Conservation (phyloP, 2,113 vertebrate genomes). For the Cichladusa arquata region DNA sequence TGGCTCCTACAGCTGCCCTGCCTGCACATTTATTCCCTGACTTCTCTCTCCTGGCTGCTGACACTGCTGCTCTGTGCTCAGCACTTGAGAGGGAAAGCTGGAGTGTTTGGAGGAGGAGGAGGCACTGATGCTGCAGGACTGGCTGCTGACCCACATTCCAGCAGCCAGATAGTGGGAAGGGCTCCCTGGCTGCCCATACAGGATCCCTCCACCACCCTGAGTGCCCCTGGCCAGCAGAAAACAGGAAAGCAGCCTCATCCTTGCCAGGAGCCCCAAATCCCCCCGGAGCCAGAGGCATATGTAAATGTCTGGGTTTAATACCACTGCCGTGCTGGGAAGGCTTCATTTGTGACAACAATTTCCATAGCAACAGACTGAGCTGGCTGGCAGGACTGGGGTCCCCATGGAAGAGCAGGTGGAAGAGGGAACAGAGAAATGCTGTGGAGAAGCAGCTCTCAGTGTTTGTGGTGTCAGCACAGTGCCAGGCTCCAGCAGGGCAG, state of each 20-base stretch:
- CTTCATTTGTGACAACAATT: slow-evolving; percentile 59
- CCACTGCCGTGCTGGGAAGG: slow-evolving; percentile 14
- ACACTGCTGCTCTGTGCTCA: not conserved
- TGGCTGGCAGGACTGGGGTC: not conserved
- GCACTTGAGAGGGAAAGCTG: not conserved
- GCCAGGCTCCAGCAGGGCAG: not conserved
- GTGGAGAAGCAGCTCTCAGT: not conserved
- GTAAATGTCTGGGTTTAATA: slow-evolving; percentile 39
- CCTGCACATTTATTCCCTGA: not conserved
- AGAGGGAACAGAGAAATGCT: not conserved
- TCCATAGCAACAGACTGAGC: slow-evolving; percentile 61
- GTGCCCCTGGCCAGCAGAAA: not conserved
- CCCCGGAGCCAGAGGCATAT: not conserved
- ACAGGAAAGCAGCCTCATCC: not conserved
- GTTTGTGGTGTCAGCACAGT: not conserved
- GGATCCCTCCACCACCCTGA: not conserved
- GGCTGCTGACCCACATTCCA: not conserved
- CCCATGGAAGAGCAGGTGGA: slow-evolving; percentile 16
- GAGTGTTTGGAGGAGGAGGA: not conserved
- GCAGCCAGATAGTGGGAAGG: not conserved
- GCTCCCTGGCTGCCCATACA: not conserved
- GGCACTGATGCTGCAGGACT: not conserved
- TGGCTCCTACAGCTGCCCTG: not conserved
- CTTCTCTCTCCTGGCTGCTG: not conserved
- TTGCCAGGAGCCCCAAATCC: not conserved